Conservation (phyloP, 2,888 invertebrate species). For the Celastrina argiolus region DNA sequence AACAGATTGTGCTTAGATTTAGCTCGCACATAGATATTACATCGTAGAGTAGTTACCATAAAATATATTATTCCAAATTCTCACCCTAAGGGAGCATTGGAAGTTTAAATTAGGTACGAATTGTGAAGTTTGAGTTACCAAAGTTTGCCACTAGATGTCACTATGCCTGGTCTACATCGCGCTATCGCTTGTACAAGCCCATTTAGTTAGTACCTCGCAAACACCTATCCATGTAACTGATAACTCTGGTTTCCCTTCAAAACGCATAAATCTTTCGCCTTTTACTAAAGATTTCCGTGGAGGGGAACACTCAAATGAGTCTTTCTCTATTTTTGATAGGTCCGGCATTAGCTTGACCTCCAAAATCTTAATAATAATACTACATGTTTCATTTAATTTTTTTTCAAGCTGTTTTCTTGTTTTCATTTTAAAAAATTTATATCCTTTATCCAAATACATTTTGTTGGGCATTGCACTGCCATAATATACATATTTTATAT, state of each 20-base stretch:
- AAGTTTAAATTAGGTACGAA: not conserved
- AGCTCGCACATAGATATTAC: not conserved
- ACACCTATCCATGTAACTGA: not conserved
- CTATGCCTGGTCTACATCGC: not conserved
- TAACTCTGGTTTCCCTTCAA: constrained; percentile 37
- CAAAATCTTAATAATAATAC: not conserved
- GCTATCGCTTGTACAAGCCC: not conserved
- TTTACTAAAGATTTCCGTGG: constrained; percentile 89
- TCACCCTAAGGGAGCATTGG: not conserved
- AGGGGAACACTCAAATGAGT: constrained; percentile 85
- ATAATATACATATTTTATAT: too few species aligned
- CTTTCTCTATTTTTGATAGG: constrained; percentile 41
- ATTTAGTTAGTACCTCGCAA: not conserved
- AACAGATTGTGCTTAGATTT: not conserved
- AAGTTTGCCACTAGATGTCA: not conserved
- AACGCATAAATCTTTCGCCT: constrained; percentile 86
- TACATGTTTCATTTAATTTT: too few species aligned
- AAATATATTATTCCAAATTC: not conserved
- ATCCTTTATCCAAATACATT: too few species aligned
- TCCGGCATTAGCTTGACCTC: not conserved
- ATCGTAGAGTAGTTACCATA: not conserved
- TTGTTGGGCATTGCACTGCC: too few species aligned
- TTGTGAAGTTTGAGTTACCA: too few species aligned
- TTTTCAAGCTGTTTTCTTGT: too few species aligned
- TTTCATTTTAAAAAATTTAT: too few species aligned